Percentiles rank a stretch among this genome's conserved stretches.
These are phyloP conservation scores for Chirona hameri DNA, from an alignment of 2,888 invertebrate genomes.

Conservation along the genomic window DNA sequence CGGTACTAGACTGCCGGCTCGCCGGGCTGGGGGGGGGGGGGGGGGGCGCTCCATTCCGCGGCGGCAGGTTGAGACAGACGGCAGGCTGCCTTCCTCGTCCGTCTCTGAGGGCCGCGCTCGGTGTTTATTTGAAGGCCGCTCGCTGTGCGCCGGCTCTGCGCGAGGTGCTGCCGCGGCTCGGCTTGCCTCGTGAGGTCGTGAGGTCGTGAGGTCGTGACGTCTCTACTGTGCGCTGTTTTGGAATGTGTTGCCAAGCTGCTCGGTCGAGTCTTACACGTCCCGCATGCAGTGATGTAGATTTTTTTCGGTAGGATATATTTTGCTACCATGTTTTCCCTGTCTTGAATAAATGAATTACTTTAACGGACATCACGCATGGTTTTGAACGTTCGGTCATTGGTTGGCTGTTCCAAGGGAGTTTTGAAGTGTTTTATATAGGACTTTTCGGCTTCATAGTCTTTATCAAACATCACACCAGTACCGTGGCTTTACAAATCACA, in stretches of 20 bases:
- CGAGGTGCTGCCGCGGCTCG: no score
- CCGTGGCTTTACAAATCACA: neutral
- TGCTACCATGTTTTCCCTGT: slow-evolving; percentile 9
- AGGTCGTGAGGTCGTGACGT: no score
- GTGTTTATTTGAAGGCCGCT: neutral
- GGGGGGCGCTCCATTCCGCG: neutral
- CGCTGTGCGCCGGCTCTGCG: neutral
- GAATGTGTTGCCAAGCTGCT: neutral
- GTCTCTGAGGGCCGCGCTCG: neutral
- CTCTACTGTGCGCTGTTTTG: neutral
- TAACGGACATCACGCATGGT: neutral
- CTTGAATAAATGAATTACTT: neutral
- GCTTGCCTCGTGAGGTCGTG: no score
- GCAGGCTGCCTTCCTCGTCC: neutral
- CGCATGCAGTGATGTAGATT: neutral
- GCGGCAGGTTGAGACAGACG: neutral
- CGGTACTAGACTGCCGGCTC: neutral
- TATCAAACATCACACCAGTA: no score
- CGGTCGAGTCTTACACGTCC: neutral
- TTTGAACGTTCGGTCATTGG: neutral
- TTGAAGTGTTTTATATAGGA: no score
- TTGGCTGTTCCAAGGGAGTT: no score
- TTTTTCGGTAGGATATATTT: slow-evolving; percentile 24
- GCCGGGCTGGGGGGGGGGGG: neutral
- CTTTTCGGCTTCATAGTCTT: no score